A percentile compares a stretch with the other conserved stretches of the same genome.
phyloP scores from a whole-genome alignment of 1,140 invertebrate genomes.

The Brachystomella parvula region DNA sequence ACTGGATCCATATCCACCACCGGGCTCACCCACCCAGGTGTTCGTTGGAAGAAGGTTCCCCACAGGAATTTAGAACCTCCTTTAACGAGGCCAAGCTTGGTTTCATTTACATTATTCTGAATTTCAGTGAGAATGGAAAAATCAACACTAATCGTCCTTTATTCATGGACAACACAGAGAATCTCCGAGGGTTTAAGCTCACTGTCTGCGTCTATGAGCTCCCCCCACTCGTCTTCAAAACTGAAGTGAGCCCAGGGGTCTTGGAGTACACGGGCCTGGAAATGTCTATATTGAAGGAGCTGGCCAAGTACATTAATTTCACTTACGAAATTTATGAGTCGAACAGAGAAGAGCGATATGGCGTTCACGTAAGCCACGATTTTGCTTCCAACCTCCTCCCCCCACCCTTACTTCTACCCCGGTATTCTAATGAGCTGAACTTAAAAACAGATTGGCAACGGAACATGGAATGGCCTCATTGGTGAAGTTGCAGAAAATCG shows the following conservation, averaged over 20 bases:
- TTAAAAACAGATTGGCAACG: constrained; percentile 28
- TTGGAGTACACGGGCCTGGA: constrained; percentile 36
- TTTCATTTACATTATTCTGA: too few relatives aligned
- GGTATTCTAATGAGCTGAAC: too few relatives aligned
- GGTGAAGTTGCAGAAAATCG: constrained; percentile 34
- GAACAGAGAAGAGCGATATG: constrained; percentile 37
- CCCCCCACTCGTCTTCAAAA: constrained; percentile 38
- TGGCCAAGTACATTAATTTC: constrained; percentile 38
- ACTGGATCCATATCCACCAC: constrained; percentile 32
- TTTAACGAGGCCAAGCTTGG: too few relatives aligned
- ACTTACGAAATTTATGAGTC: constrained; percentile 33
- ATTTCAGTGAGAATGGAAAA: background rate
- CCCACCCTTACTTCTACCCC: too few relatives aligned
- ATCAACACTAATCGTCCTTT: constrained; percentile 15
- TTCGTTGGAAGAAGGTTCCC: constrained; percentile 31
- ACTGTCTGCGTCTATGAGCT: constrained; percentile 38
- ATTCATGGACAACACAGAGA: constrained; percentile 33
- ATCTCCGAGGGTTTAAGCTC: constrained; percentile 32
- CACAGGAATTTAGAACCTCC: too few relatives aligned
- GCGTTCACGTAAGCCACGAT: constrained; percentile 29
- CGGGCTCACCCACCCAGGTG: constrained; percentile 24
- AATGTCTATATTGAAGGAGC: constrained; percentile 30
- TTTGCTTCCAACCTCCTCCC: too few relatives aligned
- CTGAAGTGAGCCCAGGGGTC: constrained; percentile 18
- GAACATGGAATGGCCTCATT: constrained; percentile 39